phyloP scores from a whole-genome alignment of 2,797 vertebrate species.

The Cichlasoma orientale region DNA sequence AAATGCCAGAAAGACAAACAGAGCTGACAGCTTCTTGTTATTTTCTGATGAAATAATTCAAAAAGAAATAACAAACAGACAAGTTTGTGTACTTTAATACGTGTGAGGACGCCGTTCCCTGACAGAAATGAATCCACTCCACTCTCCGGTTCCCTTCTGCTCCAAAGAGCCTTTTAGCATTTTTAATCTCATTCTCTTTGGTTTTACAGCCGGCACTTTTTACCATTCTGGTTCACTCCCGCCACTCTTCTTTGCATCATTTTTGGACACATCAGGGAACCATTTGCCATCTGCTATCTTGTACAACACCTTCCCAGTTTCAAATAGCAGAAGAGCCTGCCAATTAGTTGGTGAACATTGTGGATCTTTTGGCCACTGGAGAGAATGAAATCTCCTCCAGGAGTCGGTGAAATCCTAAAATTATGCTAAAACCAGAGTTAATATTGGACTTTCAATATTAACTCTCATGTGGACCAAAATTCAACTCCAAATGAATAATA shows the following conservation, averaged over 20 bases:
- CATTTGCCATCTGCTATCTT: neutral
- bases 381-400: neutral
- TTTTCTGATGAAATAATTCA: slow-evolving; percentile 23
- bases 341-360: neutral
- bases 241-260: neutral
- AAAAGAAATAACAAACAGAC: slow-evolving; percentile 18
- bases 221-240: neutral
- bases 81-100: neutral
- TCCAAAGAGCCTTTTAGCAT: neutral
- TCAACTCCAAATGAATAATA: neutral
- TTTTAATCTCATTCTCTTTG: neutral
- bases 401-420: neutral
- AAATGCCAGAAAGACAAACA: slow-evolving; percentile 45
- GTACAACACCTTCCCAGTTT: neutral
- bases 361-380: neutral
- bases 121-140: neutral
- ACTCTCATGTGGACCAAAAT: neutral
- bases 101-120: neutral
- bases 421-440: neutral
- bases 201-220: neutral
- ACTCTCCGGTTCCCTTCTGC: neutral
- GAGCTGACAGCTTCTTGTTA: slow-evolving; percentile 26
- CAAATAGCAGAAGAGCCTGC: neutral
- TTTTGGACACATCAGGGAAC: neutral
- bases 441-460: neutral